Percentiles rank a stretch among this genome's conserved stretches.
Conservation (phyloP, 1,140 invertebrate genomes). For the Heliconius hermathena region DNA sequence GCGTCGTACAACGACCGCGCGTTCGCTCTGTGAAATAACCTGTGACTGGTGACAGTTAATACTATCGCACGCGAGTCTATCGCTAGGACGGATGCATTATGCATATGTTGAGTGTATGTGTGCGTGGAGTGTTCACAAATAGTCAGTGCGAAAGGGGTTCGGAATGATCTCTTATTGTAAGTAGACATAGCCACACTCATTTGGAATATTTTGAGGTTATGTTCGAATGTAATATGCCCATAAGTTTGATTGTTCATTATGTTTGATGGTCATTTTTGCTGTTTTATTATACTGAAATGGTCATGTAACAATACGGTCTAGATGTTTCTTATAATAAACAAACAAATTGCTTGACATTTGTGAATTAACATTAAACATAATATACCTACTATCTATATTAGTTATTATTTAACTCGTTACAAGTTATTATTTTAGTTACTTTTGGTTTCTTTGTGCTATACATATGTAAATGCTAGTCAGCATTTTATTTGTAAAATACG, state of each 20-base stretch:
- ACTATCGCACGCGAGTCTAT: slow-evolving; percentile 61
- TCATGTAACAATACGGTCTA: background rate
- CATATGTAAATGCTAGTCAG: background rate
- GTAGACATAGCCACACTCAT: slow-evolving; percentile 55
- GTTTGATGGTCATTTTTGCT: background rate
- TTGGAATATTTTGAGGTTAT: slow-evolving; percentile 73
- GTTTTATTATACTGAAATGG: background rate
- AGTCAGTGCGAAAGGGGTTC: slow-evolving; percentile 71
- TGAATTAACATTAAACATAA: too few species aligned
- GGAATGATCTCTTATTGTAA: slow-evolving; percentile 70
- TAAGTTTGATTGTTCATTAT: background rate
- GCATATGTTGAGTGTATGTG: slow-evolving; percentile 71
- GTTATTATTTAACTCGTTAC: background rate
- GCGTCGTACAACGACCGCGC: slow-evolving; percentile 61
- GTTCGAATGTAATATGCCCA: slow-evolving; percentile 38
- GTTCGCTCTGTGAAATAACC: slow-evolving; percentile 59
- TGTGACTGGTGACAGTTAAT: slow-evolving; percentile 37
- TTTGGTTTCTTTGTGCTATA: background rate
- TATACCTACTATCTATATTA: background rate
- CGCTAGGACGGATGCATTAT: slow-evolving; percentile 65
- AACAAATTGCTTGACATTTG: background rate
- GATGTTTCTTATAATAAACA: background rate
- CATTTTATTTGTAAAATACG: background rate
- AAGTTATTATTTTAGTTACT: background rate
- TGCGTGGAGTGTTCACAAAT: slow-evolving; percentile 76